Evolutionary conservation across 2,888 invertebrate species (phyloP).

Genomic region (Siphlonurus alternatus): DNA sequence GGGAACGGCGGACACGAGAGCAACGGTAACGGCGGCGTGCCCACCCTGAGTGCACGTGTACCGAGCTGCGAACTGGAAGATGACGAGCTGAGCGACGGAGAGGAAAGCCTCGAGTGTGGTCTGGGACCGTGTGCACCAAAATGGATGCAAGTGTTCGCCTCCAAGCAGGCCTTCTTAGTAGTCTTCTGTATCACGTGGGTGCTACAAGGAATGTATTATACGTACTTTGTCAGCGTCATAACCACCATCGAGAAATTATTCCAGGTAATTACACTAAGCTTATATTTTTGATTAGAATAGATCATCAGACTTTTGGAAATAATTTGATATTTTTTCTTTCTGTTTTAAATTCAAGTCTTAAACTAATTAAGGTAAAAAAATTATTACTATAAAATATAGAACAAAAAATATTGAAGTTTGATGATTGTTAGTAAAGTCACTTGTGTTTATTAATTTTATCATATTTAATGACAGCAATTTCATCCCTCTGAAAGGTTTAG

Average conservation of each 20-base stretch:
- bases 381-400: no score
- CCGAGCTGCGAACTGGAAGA: not conserved
- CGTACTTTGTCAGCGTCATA: slow-evolving; percentile 85
- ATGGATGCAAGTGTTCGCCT: slow-evolving; percentile 55
- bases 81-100: not conserved
- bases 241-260: slow-evolving; percentile 87
- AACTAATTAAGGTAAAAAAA: no score
- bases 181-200: slow-evolving; percentile 80
- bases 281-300: no score
- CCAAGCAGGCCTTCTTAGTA: slow-evolving; percentile 74
- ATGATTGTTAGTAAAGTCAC: not conserved
- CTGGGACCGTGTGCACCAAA: slow-evolving; percentile 60
- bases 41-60: not conserved
- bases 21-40: not conserved
- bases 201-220: slow-evolving; percentile 75
- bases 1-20: not conserved
- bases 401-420: no score
- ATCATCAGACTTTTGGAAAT: not conserved
- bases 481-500: no score
- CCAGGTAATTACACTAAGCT: slow-evolving; percentile 35
- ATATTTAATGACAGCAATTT: no score
- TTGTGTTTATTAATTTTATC: no score
- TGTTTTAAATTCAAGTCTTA: not conserved
- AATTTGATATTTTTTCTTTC: not conserved
- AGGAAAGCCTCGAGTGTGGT: slow-evolving; percentile 44